Percentiles rank a stretch among this genome's conserved stretches.
Evolutionary conservation across 2,113 vertebrate species (phyloP).

Genomic region (Notechis scutatus): DNA sequence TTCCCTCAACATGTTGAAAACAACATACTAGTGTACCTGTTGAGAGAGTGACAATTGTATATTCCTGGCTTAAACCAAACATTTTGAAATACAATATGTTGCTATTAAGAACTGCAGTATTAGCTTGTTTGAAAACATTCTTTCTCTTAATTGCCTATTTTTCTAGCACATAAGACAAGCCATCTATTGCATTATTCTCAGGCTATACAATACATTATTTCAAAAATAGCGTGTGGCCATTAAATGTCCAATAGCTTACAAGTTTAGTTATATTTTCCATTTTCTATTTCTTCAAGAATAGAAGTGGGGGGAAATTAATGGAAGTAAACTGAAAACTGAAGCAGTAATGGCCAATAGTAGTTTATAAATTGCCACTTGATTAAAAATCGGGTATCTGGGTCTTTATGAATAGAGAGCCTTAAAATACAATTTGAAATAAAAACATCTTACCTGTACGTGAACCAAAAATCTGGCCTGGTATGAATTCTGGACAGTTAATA

Average conservation of each 20-base stretch:
- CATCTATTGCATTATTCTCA: not conserved
- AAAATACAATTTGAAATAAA: conserved; percentile 22
- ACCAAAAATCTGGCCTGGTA: conserved; percentile 82
- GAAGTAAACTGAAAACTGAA: not conserved
- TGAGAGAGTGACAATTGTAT: not conserved
- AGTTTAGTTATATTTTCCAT: not conserved
- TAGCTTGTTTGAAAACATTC: not conserved
- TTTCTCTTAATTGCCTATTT: not conserved
- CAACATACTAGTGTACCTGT: not conserved
- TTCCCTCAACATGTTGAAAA: not conserved
- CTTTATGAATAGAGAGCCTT: not conserved
- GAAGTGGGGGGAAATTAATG: not conserved
- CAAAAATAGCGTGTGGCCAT: not conserved
- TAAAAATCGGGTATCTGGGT: not conserved
- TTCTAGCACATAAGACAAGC: not conserved
- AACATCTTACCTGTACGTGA: conserved; percentile 77
- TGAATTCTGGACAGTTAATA: conserved; percentile 93
- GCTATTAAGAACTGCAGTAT: not conserved
- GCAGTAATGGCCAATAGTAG: not conserved
- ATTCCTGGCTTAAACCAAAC: not conserved
- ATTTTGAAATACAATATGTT: not conserved
- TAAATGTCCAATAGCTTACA: not conserved
- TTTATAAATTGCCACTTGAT: not conserved
- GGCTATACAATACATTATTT: not conserved
- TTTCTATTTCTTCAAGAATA: not conserved